Evolutionary conservation across 2,888 invertebrate genomes (phyloP).

Genomic region (Caenorhabditis uteleia): DNA sequence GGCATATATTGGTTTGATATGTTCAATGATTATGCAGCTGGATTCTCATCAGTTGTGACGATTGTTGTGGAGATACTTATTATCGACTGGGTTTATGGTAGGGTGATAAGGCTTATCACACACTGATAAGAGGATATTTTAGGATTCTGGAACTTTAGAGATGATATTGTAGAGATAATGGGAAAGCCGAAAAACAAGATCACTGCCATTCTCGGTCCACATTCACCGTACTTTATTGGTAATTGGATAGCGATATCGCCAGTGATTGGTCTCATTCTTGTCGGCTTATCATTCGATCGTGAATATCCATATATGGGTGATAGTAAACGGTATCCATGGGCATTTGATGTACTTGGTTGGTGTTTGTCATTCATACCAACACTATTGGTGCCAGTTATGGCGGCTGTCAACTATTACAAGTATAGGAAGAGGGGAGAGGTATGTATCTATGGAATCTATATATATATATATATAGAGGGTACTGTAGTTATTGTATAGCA

Average conservation of each 20-base stretch:
- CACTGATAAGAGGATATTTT: too few relatives aligned
- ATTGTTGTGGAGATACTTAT: neutral
- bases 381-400: constrained; percentile 7
- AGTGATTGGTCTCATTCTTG: constrained; percentile 8
- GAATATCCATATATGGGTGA: constrained; percentile 8
- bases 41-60: neutral
- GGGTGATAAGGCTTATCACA: too few relatives aligned
- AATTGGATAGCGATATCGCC: constrained; percentile 28
- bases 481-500: too few relatives aligned
- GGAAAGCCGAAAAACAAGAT: neutral
- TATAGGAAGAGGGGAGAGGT: constrained; percentile 6
- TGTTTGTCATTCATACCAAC: constrained; percentile 3
- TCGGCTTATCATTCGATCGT: constrained; percentile 4
- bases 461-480: too few relatives aligned
- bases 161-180: neutral
- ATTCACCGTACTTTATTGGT: constrained; percentile 6
- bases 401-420: neutral
- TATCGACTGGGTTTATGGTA: neutral
- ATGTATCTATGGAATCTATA: constrained; percentile 4
- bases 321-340: constrained; percentile 6
- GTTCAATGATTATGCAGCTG: constrained; percentile 1
- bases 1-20: constrained; percentile 4
- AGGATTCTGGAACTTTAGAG: neutral
- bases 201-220: neutral
- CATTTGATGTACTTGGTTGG: constrained; percentile 26